phyloP scores from a whole-genome alignment of 2,797 vertebrate genomes.

The Pangasius larnaudii region DNA sequence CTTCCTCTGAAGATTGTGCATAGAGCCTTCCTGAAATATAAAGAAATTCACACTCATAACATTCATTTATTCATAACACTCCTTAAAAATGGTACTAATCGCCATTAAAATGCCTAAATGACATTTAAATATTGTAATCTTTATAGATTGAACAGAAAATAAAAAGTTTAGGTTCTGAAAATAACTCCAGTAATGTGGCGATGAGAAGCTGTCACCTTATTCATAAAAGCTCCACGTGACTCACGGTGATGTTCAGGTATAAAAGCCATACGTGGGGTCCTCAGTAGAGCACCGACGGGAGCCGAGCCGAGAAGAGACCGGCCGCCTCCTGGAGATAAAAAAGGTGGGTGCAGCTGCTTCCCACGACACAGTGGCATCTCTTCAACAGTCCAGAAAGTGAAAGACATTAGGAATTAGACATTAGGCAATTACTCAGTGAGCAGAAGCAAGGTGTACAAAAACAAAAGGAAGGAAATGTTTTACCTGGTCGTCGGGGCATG shows the following conservation, averaged over 20 bases:
- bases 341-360: conserved; percentile 71
- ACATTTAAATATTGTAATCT: no score
- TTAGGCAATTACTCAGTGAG: no score
- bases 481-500: conserved; percentile 84
- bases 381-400: background rate
- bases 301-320: conserved; percentile 82
- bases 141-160: no score
- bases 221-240: conserved; percentile 68
- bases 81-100: background rate
- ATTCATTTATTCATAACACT: background rate
- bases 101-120: background rate
- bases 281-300: conserved; percentile 77
- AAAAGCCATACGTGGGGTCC: conserved; percentile 70
- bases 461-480: background rate
- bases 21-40: conserved; percentile 63
- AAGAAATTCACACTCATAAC: background rate
- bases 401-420: background rate
- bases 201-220: conserved; percentile 62
- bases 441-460: background rate
- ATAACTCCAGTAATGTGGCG: background rate
- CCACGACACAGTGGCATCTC: conserved; percentile 62
- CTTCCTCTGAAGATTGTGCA: conserved; percentile 68
- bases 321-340: conserved; percentile 78
- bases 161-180: background rate
- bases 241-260: conserved; percentile 67